Base-by-base conservation (phyloP, 1,140 invertebrate genomes). In the Brachionus sp. region DNA sequence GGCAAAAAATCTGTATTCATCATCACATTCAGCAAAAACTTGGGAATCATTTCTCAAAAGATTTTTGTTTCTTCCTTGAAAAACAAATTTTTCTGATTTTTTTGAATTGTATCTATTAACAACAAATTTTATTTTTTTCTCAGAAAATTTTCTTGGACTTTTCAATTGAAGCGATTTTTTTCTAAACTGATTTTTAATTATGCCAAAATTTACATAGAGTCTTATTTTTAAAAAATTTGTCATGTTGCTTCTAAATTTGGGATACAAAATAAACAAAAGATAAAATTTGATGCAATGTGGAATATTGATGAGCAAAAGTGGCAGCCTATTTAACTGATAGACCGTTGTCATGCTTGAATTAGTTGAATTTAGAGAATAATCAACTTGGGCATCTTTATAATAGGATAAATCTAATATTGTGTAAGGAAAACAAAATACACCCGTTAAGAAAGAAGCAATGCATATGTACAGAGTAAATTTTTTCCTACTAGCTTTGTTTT, bases 231-330 rank as follows among this genome's bases (percentile, higher is more conserved):
- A 39, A 70, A 70, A 39, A 7, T 70, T 70, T 39, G 33, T 33
- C 66, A 70, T 70, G 7, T 70, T n/a, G 13, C 9, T 39, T 9
- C 66, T 13, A 39, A 70, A 70, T 23, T 70, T 70, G 13, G 66
- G 37, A 23, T 70, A 70, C 5, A 70, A 39, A n/a, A 70, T 5
- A 39, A 42, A 70, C 13, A 70, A 19, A 0, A 70, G 29, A 70
- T 70, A 70, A 39, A 70, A 70, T 70, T 70, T 70, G 16, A 70
- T 37, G 16, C 66, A 70, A 25, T 70, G 66, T 16, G 66, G 66
- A 37, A 70, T 19, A 70, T 19, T 70, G 6, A 70, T 70, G 12
- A 70, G 35, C 9, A 70, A 39, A 6, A 70, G 35, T 44, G 66
- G 66, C 1, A 70, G 66, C 13, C 35, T 10, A 23, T 70, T 37